Evolutionary conservation across 2,113 vertebrate species (phyloP).

Genomic region (Sylvia atricapilla): DNA sequence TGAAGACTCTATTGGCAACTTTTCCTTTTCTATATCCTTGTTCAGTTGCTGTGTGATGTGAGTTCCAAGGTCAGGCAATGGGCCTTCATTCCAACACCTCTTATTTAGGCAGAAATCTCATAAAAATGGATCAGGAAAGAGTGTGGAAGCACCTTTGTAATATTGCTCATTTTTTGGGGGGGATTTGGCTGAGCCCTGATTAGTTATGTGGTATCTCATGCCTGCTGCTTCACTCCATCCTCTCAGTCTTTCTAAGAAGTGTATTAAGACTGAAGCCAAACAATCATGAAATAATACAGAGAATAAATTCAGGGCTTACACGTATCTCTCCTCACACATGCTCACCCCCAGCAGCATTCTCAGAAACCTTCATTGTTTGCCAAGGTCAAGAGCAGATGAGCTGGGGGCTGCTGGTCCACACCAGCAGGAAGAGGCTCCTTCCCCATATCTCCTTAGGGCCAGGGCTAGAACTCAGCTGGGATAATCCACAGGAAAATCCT

Average conservation of each 20-base stretch:
- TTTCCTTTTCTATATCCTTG: not conserved
- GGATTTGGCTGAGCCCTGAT: not conserved
- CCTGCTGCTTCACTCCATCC: not conserved
- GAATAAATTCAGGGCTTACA: not conserved
- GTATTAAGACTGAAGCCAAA: not conserved
- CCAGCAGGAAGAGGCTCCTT: not conserved
- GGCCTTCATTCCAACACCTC: not conserved
- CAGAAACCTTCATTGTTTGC: not conserved
- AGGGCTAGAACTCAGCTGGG: fast-evolving
- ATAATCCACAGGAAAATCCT: not conserved
- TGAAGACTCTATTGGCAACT: not conserved
- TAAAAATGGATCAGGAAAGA: not conserved
- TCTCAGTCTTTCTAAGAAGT: not conserved
- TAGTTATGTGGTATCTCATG: not conserved
- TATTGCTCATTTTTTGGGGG: not conserved
- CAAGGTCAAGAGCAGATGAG: not conserved
- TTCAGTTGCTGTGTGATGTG: not conserved
- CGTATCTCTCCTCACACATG: not conserved
- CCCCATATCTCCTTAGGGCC: fast-evolving
- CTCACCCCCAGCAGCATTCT: not conserved
- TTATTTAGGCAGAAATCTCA: not conserved
- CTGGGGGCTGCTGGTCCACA: not conserved
- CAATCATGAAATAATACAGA: not conserved
- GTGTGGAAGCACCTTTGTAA: not conserved
- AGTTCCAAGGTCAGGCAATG: not conserved